phyloP scores from a whole-genome alignment of 2,113 vertebrate genomes.

The Erpornis zantholeuca region DNA sequence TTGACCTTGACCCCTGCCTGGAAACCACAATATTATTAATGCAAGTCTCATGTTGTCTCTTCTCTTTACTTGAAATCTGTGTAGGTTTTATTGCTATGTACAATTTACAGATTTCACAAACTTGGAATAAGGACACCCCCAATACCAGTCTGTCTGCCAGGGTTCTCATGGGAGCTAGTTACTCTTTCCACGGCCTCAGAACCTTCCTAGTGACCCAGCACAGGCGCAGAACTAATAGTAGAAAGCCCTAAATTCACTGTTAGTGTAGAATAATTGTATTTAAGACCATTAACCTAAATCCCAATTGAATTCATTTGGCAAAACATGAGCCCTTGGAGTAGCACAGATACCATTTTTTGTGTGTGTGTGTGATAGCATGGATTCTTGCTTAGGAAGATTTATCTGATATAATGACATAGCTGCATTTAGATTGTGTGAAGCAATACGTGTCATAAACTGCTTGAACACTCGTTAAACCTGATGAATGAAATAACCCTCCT shows the following conservation, averaged over 20 bases:
- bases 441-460: conserved; percentile 41
- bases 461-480: conserved; percentile 43
- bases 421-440: conserved; percentile 43
- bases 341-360: neutral
- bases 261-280: neutral
- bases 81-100: neutral
- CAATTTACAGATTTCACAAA: neutral
- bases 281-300: neutral
- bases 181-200: neutral
- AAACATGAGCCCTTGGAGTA: neutral
- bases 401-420: conserved; percentile 24
- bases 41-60: neutral
- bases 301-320: neutral
- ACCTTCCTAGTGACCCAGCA: neutral
- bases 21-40: neutral
- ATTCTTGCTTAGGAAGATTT: conserved; percentile 32
- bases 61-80: neutral
- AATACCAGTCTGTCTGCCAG: neutral
- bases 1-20: neutral
- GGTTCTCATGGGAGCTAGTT: neutral
- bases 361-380: neutral
- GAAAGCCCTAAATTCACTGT: neutral
- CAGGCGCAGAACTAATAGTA: neutral
- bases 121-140: neutral
- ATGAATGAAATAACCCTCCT: conserved; percentile 57